Base-by-base conservation (phyloP, 2,113 vertebrate genomes). In the Rana temporaria region DNA sequence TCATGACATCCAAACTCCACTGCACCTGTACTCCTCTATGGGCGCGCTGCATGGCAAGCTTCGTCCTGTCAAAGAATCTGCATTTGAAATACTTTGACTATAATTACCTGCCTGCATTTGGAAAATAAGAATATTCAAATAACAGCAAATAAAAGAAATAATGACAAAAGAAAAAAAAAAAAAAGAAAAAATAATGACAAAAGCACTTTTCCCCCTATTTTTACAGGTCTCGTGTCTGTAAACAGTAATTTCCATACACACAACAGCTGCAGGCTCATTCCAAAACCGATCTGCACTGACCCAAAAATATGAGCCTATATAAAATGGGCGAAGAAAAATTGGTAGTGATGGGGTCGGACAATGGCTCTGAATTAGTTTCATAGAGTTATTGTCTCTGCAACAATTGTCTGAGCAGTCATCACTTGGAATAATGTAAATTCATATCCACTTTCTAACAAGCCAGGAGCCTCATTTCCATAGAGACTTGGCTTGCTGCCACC, bases 221-320 rank as follows among this genome's bases (percentile, higher is more conserved):
- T 80, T 66, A 64, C 67, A 81, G 79, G 53, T 90, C 87, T 62
- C 85, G 55, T 81, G 55, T 85, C 53, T 75, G 63, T 84, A 86
- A 90, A 91, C 70, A 88, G 68, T 42, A 85, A 84, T 85, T 88
- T 85, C 85, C 75, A 85, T 34, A 86, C 18, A 78, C 0, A 78
- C 12, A 87, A 79, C 19, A 86, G 52, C 24, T 86, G 82, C 17
- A 74, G 7, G 74, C 69, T 84, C 87, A 85, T 83, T 75, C 68
- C n/a, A 20, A 82, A 62, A 79, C 59, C 88, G 86, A n/a, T 87
- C 62, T 65, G 83, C 88, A 81, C 83, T 78, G 68, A 85, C 59
- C 79, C 68, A 66, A 34, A 72, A 87, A 60, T n/a, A 62, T 65
- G 84, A 74, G 48, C 84, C 70, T 66, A 83, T 76, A 74, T 59